Base-by-base conservation (phyloP, 2,888 invertebrate species). In the Bibio marci region DNA sequence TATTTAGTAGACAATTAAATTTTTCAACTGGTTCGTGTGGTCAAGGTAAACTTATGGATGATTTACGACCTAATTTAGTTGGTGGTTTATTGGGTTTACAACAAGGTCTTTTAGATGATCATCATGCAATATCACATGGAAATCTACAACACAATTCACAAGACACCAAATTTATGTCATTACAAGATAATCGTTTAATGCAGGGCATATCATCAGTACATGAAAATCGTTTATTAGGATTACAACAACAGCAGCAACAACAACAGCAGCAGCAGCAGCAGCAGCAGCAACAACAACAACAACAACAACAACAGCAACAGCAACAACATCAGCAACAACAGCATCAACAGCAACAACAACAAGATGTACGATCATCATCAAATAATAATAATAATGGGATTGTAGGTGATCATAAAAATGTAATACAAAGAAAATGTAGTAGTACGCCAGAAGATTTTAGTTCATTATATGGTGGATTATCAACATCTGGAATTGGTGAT, bases 361-460 rank as follows among this genome's bases (percentile, higher is more conserved):
- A 38, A 26, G 42, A 43, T 36, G 19, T 33, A 13, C 38, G 38
- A 14, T 33, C 38, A 26, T 31, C 25, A 31, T 35, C 13, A 17
- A 25, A 43, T 43, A 39, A 43, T 41, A 26, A 42, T 41, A 38
- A 42, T 45, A n/a, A n/a, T n/a, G n/a, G n/a, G n/a, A n/a, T n/a
- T n/a, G 41, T 46, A 43, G 43, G 45, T 26, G 64, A 66, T 39
- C 65, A 64, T 51, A 71, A 70, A 43, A 25, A 37, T 30, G 39
- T 38, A 53, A 50, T 63, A 54, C 59, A 67, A 58, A 53, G 68
- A 52, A 83, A 83, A 65, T 83, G 83, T 63, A 82, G 83, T 64
- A 81, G 81, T 19, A 82, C 81, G 37, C 82, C 83, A 32, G 90
- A 90, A 61, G 90, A 91, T 64, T 90, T 88, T 59, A 76, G 80